phyloP scores from a whole-genome alignment of 2,113 vertebrate species.

The Chelonoidis abingdonii region DNA sequence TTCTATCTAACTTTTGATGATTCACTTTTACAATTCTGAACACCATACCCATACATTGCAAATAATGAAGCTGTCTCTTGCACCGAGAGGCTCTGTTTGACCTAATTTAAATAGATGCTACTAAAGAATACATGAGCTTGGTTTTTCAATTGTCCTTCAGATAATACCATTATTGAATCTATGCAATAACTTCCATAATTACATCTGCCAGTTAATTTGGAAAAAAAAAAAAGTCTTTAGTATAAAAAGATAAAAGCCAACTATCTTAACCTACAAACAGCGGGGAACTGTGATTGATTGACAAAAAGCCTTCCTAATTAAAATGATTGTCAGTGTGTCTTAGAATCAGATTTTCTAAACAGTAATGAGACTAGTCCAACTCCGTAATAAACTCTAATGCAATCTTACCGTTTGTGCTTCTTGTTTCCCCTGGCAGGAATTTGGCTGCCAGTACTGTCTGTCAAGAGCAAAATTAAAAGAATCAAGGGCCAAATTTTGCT shows the following conservation, averaged over 20 bases:
- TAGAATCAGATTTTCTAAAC: slow-evolving; percentile 63
- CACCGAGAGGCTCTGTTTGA: slow-evolving; percentile 15
- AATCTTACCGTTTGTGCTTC: not conserved
- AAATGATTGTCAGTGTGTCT: slow-evolving; percentile 72
- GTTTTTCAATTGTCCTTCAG: slow-evolving; percentile 54
- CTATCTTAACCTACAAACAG: slow-evolving; percentile 70
- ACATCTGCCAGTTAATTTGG: slow-evolving; percentile 72
- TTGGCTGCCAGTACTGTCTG: not conserved
- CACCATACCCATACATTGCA: not conserved
- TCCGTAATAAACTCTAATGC: slow-evolving; percentile 45
- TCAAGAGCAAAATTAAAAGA: not conserved
- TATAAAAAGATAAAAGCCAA: slow-evolving; percentile 73
- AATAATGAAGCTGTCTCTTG: not conserved
- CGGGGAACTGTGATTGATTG: slow-evolving; percentile 54
- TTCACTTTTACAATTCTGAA: slow-evolving; percentile 13
- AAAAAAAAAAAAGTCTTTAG: slow-evolving; percentile 37
- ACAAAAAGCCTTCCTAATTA: slow-evolving; percentile 79
- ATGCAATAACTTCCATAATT: slow-evolving; percentile 72
- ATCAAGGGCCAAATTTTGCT: not conserved
- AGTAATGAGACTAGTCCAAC: slow-evolving; percentile 55
- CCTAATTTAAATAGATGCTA: slow-evolving; percentile 54
- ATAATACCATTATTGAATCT: slow-evolving; percentile 66
- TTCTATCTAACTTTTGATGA: not conserved
- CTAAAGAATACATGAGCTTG: slow-evolving; percentile 27
- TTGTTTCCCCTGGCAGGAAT: not conserved